Conservation (phyloP, 2,113 vertebrate genomes). For the Rana temporaria region DNA sequence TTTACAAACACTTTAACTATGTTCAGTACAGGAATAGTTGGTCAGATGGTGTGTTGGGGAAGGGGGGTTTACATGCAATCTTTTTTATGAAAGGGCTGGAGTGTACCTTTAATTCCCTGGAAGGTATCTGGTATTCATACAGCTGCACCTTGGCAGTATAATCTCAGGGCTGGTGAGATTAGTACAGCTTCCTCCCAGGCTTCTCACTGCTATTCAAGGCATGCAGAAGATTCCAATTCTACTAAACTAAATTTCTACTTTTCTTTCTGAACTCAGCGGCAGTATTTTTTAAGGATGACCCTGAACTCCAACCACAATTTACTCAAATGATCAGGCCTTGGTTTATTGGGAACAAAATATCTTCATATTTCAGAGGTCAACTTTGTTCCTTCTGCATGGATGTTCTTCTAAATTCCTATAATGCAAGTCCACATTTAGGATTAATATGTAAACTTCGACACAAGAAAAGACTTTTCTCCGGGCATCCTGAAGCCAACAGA, state of each 20-base stretch:
- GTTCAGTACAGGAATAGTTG: too few relatives aligned
- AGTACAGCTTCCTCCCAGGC: constrained; percentile 13
- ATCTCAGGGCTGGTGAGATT: constrained; percentile 10
- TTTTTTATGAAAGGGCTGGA: too few relatives aligned
- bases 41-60: too few relatives aligned
- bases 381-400: background rate
- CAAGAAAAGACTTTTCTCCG: constrained; percentile 30
- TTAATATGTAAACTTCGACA: constrained; percentile 9
- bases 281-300: background rate
- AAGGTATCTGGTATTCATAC: constrained; percentile 13
- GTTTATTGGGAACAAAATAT: background rate
- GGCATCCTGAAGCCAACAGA: constrained; percentile 32
- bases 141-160: background rate
- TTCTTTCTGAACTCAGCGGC: background rate
- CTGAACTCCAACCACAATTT: constrained; percentile 1
- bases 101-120: background rate
- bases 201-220: constrained; percentile 1
- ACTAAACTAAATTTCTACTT: background rate
- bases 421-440: background rate
- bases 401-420: constrained; percentile 9
- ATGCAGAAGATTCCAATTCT: background rate
- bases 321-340: background rate
- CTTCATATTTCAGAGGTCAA: background rate
- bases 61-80: too few relatives aligned
- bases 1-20: too few relatives aligned